These are phyloP conservation scores for Lordiphosa clarofinis DNA, from an alignment of 1,140 invertebrate species.

Conservation along the genomic window DNA sequence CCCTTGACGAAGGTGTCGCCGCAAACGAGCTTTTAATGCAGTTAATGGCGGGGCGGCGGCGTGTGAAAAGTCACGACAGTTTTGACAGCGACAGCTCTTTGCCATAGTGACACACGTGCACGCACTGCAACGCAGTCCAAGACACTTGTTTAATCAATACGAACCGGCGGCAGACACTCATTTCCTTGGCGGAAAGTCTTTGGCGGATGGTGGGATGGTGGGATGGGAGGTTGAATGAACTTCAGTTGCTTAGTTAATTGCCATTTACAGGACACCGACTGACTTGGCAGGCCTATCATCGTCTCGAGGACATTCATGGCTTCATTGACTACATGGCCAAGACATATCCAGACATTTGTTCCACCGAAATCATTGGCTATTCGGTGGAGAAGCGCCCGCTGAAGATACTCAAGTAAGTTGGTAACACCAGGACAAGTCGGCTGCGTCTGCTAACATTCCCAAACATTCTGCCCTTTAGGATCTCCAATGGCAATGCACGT, in stretches of 20 bases:
- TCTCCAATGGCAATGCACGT: slow-evolving; percentile 83
- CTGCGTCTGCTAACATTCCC: not conserved
- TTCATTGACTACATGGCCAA: slow-evolving; percentile 87
- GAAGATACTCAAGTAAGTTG: slow-evolving; percentile 83
- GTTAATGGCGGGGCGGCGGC: slow-evolving; percentile 36
- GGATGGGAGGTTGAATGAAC: not conserved
- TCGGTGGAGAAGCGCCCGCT: slow-evolving; percentile 88
- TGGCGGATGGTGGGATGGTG: too few relatives aligned
- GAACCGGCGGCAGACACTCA: slow-evolving; percentile 11
- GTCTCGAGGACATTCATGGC: slow-evolving; percentile 85
- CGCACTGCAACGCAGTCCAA: slow-evolving; percentile 16
- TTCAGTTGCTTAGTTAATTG: not conserved
- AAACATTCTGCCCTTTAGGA: slow-evolving; percentile 72
- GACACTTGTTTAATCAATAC: slow-evolving; percentile 69
- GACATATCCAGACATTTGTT: slow-evolving; percentile 86
- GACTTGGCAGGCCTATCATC: slow-evolving; percentile 91
- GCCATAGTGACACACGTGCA: slow-evolving; percentile 32
- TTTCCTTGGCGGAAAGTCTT: slow-evolving; percentile 30
- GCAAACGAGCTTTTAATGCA: slow-evolving; percentile 70
- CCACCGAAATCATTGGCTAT: slow-evolving; percentile 86
- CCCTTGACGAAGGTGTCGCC: slow-evolving; percentile 46
- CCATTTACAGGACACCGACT: slow-evolving; percentile 84
- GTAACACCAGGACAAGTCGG: too few relatives aligned
- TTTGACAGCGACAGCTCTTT: slow-evolving; percentile 45
- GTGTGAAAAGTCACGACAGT: slow-evolving; percentile 67